Conservation (phyloP, 1,140 invertebrate species). For the Caligus rogercresseyi region DNA sequence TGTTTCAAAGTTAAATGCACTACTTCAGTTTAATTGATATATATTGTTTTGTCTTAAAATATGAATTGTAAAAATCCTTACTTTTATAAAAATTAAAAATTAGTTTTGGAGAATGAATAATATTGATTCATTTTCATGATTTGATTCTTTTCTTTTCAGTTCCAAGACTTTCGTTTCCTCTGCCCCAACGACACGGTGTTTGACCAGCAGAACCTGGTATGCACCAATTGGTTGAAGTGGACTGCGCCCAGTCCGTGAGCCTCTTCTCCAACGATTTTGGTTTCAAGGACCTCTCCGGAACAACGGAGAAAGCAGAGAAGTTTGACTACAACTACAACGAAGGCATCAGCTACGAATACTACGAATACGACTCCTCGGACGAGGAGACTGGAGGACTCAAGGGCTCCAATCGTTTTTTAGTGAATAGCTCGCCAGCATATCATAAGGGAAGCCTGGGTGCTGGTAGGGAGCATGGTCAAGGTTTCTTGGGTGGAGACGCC, state of each 20-base stretch:
- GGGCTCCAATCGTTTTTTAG: constrained; percentile 15
- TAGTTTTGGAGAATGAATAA: no score
- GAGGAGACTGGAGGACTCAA: background rate
- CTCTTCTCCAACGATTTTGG: constrained; percentile 49
- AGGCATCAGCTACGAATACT: constrained; percentile 4
- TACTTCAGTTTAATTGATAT: no score
- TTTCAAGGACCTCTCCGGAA: background rate
- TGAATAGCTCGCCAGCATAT: constrained; percentile 14
- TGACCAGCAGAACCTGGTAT: constrained; percentile 77
- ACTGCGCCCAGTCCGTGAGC: constrained; percentile 54
- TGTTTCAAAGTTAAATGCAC: no score
- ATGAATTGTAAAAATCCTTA: no score
- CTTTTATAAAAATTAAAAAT: no score
- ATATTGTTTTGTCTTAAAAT: no score
- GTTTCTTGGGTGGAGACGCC: background rate
- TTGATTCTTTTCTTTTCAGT: constrained; percentile 30
- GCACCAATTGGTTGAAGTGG: constrained; percentile 72
- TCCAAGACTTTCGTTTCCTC: constrained; percentile 61
- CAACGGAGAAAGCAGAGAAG: background rate
- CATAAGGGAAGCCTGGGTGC: background rate
- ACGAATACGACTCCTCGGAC: constrained; percentile 8
- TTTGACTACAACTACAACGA: background rate
- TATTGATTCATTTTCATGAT: background rate
- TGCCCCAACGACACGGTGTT: constrained; percentile 80
- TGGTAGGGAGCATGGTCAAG: constrained; percentile 1